Evolutionary conservation across 2,888 invertebrate genomes (phyloP), one percentile per base, ranked within the genome.

Genomic region (Heliconius ismenius): DNA sequence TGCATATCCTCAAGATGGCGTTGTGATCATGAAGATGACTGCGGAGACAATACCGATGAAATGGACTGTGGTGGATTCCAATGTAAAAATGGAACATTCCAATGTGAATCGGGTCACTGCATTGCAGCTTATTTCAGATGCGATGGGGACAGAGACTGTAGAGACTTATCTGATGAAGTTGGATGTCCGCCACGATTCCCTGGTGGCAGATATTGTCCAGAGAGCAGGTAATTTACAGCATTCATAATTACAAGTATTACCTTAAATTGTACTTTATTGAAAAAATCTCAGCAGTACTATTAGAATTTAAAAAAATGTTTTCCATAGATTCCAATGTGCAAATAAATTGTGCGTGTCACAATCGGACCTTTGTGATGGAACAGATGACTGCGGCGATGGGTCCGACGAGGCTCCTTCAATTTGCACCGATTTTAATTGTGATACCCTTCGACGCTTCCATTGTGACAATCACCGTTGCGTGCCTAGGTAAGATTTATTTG

Each of bases 1-100:
- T 98, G 98, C 86, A 98, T 99, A 73, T 98, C 98, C 0, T 97
- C 97, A 0, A 95, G 98, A 79, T 98, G 98, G 98, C 95, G 98
- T 63, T 99, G 99, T 89, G 99, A 99, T 87, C 98, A 98, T 90
- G 98, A 99, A 88, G 98, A 99, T 87, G 99, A 99, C 87, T 99
- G 99, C 85, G 98, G 98, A 0, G 99, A 99, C 89, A 97, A 97
- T 83, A 97, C 98, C 4, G 99, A 99, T 86, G 98, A 98, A 89
- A 91, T 96, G 78, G 96, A 96, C 74, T 98, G 98, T 85, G 96
- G 96, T 72, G 96, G 96, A 6, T 98, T 97, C 91, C 96, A 96
- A 84, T 98, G 98, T 92, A 98, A 97, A 94, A 97, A 97, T 80
- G 97, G 97, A 54, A 97, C 98, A 21, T 98, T 98, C 97, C 98